Evolutionary conservation across 2,888 invertebrate genomes (phyloP), one percentile per base, ranked within the genome.

Genomic region (Acrobasis suavella): DNA sequence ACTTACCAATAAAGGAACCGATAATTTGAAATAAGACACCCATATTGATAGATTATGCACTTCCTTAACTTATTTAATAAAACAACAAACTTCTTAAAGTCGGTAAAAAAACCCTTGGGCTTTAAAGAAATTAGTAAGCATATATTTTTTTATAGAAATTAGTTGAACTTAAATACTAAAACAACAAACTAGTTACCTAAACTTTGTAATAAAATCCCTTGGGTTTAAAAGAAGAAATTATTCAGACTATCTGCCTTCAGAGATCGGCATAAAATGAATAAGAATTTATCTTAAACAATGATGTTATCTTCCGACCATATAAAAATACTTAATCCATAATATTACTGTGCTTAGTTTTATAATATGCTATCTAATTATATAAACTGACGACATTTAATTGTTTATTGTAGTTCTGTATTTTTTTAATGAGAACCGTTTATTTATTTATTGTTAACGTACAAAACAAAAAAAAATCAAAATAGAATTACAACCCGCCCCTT

Each of bases 1-100:
- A 52, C 51, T 60, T 42, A 60, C 60, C 60, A 38, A 60, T 51
- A 17, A 51, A 16, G n/a, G 60, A 38, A 7, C 60, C 50, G 46
- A 42, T 50, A 38, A 50, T 62, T 63, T 49, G 39, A 32, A 51
- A 50, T 15, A 59, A 14, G 12, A 59, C 59, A 37, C 59, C 59
- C 59, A 59, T 59, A 7, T 38, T 56, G 32, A 7, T 32, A 51
- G 6, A 22, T 9, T 17, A 16, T n/a, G 5, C 12, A 14, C 1
- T 46, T 2, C 12, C 14, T 42, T 2, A 12, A 46, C 46, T 46
- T 46, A 46, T 14, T 14, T 10, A 12, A 10, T 42, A 12, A 42
- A 42, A 42, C 1, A 12, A 42, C 14, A 12, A 14, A 12, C 12
- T 12, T 3, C 42, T 42, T 42, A 12, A 2, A 22, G 1, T 22